Evolutionary conservation across 2,113 vertebrate genomes (phyloP), one percentile per base, ranked within the genome.

Genomic region (Gymnocephalus cernua): DNA sequence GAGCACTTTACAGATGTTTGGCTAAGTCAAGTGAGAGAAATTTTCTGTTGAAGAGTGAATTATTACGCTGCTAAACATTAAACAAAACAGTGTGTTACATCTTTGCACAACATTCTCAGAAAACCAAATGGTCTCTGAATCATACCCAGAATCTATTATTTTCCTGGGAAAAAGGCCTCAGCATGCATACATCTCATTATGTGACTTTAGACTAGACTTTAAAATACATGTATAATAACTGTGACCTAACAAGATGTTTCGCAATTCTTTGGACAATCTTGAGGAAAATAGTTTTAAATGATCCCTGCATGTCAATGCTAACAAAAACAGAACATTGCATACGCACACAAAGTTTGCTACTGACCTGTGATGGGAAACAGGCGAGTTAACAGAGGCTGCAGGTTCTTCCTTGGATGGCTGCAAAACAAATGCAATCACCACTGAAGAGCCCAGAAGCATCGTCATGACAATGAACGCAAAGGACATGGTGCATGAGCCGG

Each of bases 401-500:
- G 73, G 47, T 4, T 91, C 85, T 53, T 88, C 89, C 15, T 68
- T 54, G 18, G 85, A 76, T 23, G 85, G 83, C 48, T 88, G 92
- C 77, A 96, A 38, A 54, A 93, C 85, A 65, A 93, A 92, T 0
- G 86, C 82, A 21, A 70, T 63, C 27, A 84, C 91, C 67, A 79
- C n/a, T 7, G 90, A 86, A 74, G 86, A 89, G 54, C 85, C 80
- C 54, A 93, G 71, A 29, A 95, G 78, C 56, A 91, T 61, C 14
- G 64, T 53, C 23, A 84, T 19, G 58, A 71, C 18, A 23, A 80
- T 13, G 29, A 89, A 50, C 0, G 66, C 3, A 59, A 79, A 70
- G 44, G 77, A 89, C 95, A 95, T 95, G 74, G 64, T 68, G 80
- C 63, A 58, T 0, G 25, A 63, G 41, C 11, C 3, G 19, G 29